Percentiles rank a stretch among this genome's conserved stretches.
phyloP scores from a whole-genome alignment of 2,888 invertebrate species.

The Meteorus colon region DNA sequence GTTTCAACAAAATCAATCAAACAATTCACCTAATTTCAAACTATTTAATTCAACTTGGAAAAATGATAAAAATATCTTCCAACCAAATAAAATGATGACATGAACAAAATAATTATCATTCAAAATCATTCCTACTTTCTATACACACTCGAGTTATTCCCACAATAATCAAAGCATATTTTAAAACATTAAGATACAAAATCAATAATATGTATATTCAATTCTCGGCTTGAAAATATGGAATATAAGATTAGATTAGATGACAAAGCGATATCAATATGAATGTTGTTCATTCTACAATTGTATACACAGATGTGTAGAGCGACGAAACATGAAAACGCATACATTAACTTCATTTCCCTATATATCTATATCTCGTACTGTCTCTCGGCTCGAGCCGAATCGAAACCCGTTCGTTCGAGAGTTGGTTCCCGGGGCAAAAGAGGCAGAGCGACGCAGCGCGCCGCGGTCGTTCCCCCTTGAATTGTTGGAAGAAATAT shows the following conservation, averaged over 20 bases:
- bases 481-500: constrained; percentile 54
- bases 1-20: too few relatives aligned
- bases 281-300: constrained; percentile 8
- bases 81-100: not conserved
- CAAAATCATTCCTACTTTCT: not conserved
- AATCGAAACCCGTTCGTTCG: constrained; percentile 51
- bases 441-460: constrained; percentile 45
- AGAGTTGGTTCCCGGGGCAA: constrained; percentile 47
- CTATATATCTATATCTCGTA: not conserved
- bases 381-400: constrained; percentile 29
- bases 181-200: not conserved
- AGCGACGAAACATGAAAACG: constrained; percentile 18
- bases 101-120: not conserved
- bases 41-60: too few relatives aligned
- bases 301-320: not conserved
- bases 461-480: constrained; percentile 54
- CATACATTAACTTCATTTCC: constrained; percentile 21
- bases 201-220: constrained; percentile 10
- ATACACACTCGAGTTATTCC: not conserved
- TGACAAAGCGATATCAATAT: not conserved
- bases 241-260: constrained; percentile 17
- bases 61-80: not conserved
- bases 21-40: too few relatives aligned
- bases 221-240: constrained; percentile 37
- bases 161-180: not conserved